Evolutionary conservation across 2,797 vertebrate genomes (phyloP), one percentile per base, ranked within the genome.

Genomic region (Gymnopithys bicolor): DNA sequence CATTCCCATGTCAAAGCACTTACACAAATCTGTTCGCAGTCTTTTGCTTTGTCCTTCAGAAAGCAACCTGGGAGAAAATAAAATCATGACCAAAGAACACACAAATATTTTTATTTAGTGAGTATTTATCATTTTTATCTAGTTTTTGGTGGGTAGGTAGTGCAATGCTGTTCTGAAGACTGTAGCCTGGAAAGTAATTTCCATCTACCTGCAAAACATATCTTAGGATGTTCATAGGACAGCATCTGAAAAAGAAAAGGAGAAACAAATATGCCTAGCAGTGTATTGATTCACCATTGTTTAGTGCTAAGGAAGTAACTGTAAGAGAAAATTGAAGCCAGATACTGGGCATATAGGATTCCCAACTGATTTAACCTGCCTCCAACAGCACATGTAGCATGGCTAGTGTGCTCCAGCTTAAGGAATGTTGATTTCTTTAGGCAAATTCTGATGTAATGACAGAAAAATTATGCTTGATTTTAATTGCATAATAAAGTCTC

Each of bases 361-460:
- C 46, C 51, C 5, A 7, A 13, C 13, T 55, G 66, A 66, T 78
- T 62, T 76, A 82, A 82, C 64, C 59, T 90, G 55, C 55, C 39
- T 86, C 39, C 0, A 0, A 73, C 39, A 81, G 55, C 59, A 73
- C 7, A 0, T 24, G 18, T 43, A 46, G 46, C 24, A 11, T 45
- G 32, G 51, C 39, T 59, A 7, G n/a, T 90, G 48, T 41, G 45
- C 52, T 84, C 13, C 51, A 66, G 74, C 25, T 87, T 79, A 41
- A 81, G 55, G 32, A 90, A 73, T 73, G 55, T 49, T 88, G 55
- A 56, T 93, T 94, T 93, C 70, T 91, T 81, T 66, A 79, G 67
- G 67, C 55, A 87, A 82, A 89, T 74, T 79, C 51, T 70, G 69
- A 90, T 63, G 28, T 82, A 84, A 88, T 82, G 48, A 79, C 55